Evolutionary conservation across 2,113 vertebrate genomes (phyloP).

Genomic region (Limnothrissa miodon): DNA sequence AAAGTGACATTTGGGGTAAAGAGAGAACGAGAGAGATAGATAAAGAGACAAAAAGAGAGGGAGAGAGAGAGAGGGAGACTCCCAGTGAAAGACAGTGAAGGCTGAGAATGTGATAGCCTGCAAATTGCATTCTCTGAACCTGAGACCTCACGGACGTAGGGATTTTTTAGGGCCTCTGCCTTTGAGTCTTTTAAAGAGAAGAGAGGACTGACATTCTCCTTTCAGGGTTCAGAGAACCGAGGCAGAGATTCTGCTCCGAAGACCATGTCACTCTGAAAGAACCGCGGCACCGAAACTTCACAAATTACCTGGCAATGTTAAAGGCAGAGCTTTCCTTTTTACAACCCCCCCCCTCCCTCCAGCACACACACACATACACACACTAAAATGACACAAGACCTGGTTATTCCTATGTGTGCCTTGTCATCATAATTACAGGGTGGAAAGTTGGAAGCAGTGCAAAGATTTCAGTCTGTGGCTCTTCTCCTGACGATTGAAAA

Average conservation of each 20-base stretch:
- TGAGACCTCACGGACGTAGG: not conserved
- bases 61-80: not conserved
- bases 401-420: not conserved
- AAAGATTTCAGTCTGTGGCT: not conserved
- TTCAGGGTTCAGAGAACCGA: not conserved
- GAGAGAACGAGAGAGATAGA: too few relatives aligned
- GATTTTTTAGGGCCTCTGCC: not conserved
- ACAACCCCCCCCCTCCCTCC: too few relatives aligned
- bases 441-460: not conserved
- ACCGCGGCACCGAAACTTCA: not conserved
- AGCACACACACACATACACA: not conserved
- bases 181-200: slow-evolving; percentile 20
- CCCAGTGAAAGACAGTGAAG: not conserved
- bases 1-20: not conserved
- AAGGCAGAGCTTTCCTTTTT: not conserved
- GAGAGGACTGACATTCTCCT: not conserved
- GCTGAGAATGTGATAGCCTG: not conserved
- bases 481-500: slow-evolving; percentile 18
- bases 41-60: too few relatives aligned
- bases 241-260: not conserved
- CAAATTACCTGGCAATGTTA: not conserved
- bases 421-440: not conserved
- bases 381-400: too few relatives aligned
- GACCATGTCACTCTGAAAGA: not conserved
- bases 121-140: slow-evolving; percentile 16